Conservation (phyloP, 2,113 vertebrate species). For the Cyphomyrus discorhynchus region DNA sequence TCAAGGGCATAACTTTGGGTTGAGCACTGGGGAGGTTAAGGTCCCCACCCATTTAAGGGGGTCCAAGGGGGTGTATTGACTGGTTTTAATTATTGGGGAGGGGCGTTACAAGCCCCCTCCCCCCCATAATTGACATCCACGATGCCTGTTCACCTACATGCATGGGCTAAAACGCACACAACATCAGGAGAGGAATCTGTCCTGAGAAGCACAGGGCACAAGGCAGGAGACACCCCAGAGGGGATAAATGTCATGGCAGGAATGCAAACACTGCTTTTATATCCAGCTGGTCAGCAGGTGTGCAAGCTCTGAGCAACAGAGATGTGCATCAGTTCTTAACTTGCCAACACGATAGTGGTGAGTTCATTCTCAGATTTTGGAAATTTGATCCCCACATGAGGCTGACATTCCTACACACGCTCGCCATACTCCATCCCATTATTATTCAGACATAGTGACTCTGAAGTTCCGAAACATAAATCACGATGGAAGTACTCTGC, state of each 20-base stretch:
- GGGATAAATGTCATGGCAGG: not conserved
- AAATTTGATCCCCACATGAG: not conserved
- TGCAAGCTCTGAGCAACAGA: slow-evolving; percentile 50
- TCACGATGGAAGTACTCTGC: not conserved
- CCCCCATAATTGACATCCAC: too few relatives aligned
- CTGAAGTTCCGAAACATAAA: not conserved
- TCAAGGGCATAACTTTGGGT: too few relatives aligned
- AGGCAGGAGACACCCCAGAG: not conserved
- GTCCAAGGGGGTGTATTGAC: too few relatives aligned
- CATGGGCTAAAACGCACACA: not conserved
- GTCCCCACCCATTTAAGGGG: too few relatives aligned
- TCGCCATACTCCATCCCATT: not conserved
- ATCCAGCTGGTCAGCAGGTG: slow-evolving; percentile 2
- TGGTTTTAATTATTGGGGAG: not conserved
- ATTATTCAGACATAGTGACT: not conserved
- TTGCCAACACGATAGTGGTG: slow-evolving; percentile 58
- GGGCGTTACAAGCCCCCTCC: too few relatives aligned
- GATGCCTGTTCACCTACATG: not conserved
- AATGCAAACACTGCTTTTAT: not conserved
- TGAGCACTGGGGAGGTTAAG: too few relatives aligned
- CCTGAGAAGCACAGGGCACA: not conserved
- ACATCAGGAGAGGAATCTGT: not conserved
- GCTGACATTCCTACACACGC: not conserved
- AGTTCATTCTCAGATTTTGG: slow-evolving; percentile 24
- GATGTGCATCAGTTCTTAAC: slow-evolving; percentile 42